Percentiles rank a stretch among this genome's conserved stretches.
phyloP scores from a whole-genome alignment of 2,113 vertebrate genomes.

The Mesocricetus auratus region DNA sequence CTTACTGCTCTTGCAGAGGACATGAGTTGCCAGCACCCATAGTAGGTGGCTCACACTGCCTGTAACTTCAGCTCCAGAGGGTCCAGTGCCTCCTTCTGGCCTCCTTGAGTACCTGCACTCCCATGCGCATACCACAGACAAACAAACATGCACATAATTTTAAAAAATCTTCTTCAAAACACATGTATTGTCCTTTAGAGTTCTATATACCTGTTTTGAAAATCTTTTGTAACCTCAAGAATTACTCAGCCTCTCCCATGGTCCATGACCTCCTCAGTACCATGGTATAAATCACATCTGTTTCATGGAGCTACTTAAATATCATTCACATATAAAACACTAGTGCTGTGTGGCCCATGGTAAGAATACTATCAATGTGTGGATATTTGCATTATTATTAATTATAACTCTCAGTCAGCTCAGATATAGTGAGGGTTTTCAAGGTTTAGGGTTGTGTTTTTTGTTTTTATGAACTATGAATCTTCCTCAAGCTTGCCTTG shows the following conservation, averaged over 20 bases:
- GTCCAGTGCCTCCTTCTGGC: neutral
- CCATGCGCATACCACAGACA: neutral
- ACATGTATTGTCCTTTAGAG: neutral
- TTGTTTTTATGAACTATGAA: neutral
- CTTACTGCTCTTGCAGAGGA: neutral
- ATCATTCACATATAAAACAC: neutral
- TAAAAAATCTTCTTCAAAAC: neutral
- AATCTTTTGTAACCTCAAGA: neutral
- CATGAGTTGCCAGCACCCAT: neutral
- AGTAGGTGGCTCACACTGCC: neutral
- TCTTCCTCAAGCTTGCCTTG: slow-evolving; percentile 62
- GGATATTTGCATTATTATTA: neutral
- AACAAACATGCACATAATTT: neutral
- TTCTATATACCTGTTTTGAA: neutral
- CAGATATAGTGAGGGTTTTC: neutral
- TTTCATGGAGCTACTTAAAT: neutral
- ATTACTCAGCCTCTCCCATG: neutral
- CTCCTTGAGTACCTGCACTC: neutral
- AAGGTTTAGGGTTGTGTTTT: neutral
- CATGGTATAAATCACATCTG: neutral
- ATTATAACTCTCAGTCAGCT: neutral
- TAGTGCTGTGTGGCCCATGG: neutral
- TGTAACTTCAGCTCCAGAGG: neutral
- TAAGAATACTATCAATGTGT: neutral
- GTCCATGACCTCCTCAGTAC: neutral